Conservation (phyloP, 2,797 vertebrate genomes). For the Dipus sagitta region DNA sequence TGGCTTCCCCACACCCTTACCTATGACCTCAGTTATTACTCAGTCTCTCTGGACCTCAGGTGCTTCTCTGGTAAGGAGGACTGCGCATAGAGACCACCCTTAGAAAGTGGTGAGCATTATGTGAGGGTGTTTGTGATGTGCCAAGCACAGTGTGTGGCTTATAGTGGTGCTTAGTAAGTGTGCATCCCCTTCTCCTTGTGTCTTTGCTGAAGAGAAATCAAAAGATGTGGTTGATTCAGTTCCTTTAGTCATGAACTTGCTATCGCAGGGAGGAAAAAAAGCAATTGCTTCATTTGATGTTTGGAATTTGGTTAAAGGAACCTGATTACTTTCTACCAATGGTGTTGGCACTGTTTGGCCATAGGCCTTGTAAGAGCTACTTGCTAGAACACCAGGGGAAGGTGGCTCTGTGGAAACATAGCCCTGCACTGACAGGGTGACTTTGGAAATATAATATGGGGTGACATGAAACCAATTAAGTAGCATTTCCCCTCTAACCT, state of each 20-base stretch:
- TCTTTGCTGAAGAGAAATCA: background rate
- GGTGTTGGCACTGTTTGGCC: background rate
- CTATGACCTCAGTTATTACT: background rate
- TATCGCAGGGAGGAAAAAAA: constrained; percentile 44
- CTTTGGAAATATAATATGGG: constrained; percentile 47
- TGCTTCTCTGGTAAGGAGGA: background rate
- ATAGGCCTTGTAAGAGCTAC: background rate
- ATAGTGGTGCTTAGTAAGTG: background rate
- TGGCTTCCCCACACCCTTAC: background rate
- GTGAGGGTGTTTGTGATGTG: background rate
- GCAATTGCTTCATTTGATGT: background rate
- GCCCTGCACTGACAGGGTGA: background rate
- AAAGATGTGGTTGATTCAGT: background rate
- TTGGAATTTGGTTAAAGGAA: constrained; percentile 56
- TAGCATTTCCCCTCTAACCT: background rate
- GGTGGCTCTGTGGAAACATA: background rate
- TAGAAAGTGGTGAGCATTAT: background rate
- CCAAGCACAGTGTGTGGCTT: background rate
- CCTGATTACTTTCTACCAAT: background rate
- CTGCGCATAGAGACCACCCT: background rate
- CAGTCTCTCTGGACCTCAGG: background rate
- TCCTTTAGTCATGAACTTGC: constrained; percentile 45
- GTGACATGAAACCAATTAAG: constrained; percentile 25
- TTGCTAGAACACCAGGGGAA: background rate
- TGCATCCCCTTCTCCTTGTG: background rate